A percentile compares a stretch with the other conserved stretches of the same genome.
These are phyloP conservation scores for Hormaphis cornu DNA, from an alignment of 1,140 invertebrate genomes.

Conservation along the genomic window DNA sequence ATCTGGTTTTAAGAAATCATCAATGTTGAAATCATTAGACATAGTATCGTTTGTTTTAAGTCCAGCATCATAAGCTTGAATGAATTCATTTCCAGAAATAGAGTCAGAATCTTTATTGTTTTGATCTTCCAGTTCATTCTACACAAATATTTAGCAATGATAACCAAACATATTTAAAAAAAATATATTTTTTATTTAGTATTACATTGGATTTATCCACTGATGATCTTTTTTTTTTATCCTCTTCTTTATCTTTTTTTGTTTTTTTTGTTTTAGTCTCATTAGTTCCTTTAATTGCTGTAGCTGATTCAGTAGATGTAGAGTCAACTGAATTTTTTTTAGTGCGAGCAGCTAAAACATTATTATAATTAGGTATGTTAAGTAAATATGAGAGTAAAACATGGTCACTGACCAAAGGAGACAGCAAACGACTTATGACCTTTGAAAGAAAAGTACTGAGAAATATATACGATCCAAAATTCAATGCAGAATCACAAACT, in stretches of 20 bases:
- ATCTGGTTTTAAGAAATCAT: constrained; percentile 28
- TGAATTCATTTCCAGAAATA: constrained; percentile 22
- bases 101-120: constrained; percentile 19
- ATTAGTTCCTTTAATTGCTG: not conserved
- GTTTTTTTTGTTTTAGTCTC: constrained; percentile 15
- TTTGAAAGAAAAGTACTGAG: too few relatives aligned
- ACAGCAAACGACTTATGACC: too few relatives aligned
- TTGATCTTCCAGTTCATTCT: constrained; percentile 17
- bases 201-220: constrained; percentile 9
- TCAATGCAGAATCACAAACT: too few relatives aligned
- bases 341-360: constrained; percentile 5
- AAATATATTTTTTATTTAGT: not conserved
- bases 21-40: constrained; percentile 17
- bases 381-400: not conserved
- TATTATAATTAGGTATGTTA: not conserved
- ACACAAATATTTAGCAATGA: not conserved
- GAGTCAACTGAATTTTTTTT: constrained; percentile 19
- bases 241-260: constrained; percentile 24
- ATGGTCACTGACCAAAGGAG: not conserved
- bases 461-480: too few relatives aligned
- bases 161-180: not conserved
- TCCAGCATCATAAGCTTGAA: constrained; percentile 27
- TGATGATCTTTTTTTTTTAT: constrained; percentile 16
- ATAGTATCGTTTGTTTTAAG: constrained; percentile 15
- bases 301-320: not conserved